A percentile compares a stretch with the other conserved stretches of the same genome.
Conservation (phyloP, 2,888 invertebrate genomes). For the Nebria salina region DNA sequence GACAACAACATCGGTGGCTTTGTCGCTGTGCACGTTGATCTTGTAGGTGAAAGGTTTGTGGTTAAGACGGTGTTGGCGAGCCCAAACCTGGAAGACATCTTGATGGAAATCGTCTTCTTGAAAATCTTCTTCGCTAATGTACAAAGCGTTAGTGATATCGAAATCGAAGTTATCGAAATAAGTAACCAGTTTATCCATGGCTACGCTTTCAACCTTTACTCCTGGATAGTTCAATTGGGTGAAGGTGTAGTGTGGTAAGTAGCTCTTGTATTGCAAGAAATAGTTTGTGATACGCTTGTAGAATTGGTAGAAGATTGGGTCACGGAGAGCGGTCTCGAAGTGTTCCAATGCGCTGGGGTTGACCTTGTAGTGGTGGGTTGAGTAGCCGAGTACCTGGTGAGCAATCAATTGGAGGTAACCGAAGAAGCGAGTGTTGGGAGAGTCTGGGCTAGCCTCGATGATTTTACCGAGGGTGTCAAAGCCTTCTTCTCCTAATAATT, state of each 20-base stretch:
- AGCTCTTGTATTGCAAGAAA: conserved; percentile 69
- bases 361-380: conserved; percentile 59
- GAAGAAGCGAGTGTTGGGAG: conserved; percentile 69
- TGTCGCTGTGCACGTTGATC: conserved; percentile 68
- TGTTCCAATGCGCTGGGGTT: conserved; percentile 73
- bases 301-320: conserved; percentile 77
- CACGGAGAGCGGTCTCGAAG: conserved; percentile 74
- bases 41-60: conserved; percentile 72
- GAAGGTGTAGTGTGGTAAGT: conserved; percentile 70
- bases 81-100: conserved; percentile 64
- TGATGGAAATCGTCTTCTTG: conserved; percentile 57
- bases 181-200: conserved; percentile 73
- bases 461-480: conserved; percentile 73
- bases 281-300: conserved; percentile 70
- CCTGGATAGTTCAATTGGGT: conserved; percentile 72
- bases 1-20: conserved; percentile 69
- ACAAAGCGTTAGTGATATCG: conserved; percentile 71
- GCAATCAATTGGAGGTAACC: conserved; percentile 68
- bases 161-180: conserved; percentile 75
- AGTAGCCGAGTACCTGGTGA: conserved; percentile 69
- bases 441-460: conserved; percentile 72
- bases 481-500: conserved; percentile 70
- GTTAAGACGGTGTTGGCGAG: conserved; percentile 71
- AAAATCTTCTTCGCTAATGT: conserved; percentile 62
- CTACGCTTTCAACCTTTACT: conserved; percentile 70